Conservation (phyloP, 2,888 invertebrate genomes). For the Athalia cordata region DNA sequence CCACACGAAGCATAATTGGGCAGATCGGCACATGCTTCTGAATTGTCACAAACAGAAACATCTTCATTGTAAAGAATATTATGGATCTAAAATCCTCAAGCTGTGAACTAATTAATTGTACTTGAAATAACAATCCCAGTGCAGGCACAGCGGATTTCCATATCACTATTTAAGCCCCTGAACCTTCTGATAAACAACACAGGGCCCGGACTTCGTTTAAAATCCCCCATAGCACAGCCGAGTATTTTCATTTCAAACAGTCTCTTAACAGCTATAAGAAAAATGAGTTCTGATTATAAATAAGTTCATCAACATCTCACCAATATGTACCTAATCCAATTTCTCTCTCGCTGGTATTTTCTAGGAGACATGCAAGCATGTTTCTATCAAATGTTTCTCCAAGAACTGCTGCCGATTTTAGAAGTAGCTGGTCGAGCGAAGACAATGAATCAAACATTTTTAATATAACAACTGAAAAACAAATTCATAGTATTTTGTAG, state of each 20-base stretch:
- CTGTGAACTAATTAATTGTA: slow-evolving; percentile 49
- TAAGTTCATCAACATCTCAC: background rate
- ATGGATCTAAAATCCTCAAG: too few relatives aligned
- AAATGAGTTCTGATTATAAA: background rate
- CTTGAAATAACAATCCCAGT: slow-evolving; percentile 69
- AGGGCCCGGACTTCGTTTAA: slow-evolving; percentile 72
- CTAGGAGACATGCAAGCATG: slow-evolving; percentile 77
- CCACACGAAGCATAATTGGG: slow-evolving; percentile 80
- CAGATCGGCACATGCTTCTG: slow-evolving; percentile 75
- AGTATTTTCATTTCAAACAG: slow-evolving; percentile 78
- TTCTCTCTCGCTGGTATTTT: slow-evolving; percentile 73
- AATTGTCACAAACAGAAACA: too few relatives aligned
- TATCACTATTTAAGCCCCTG: slow-evolving; percentile 64
- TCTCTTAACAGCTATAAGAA: slow-evolving; percentile 75
- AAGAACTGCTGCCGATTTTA: slow-evolving; percentile 80
- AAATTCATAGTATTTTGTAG: background rate
- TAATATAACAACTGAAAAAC: slow-evolving; percentile 76
- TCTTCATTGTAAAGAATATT: too few relatives aligned
- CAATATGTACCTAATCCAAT: slow-evolving; percentile 75
- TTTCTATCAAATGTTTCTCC: slow-evolving; percentile 79
- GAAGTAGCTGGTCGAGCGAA: slow-evolving; percentile 79
- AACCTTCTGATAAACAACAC: slow-evolving; percentile 66
- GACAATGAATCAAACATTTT: slow-evolving; percentile 80
- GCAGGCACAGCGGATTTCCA: slow-evolving; percentile 72
- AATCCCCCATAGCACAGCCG: slow-evolving; percentile 79